Evolutionary conservation across 2,888 invertebrate genomes (phyloP).

Genomic region (Ametastegia equiseti): DNA sequence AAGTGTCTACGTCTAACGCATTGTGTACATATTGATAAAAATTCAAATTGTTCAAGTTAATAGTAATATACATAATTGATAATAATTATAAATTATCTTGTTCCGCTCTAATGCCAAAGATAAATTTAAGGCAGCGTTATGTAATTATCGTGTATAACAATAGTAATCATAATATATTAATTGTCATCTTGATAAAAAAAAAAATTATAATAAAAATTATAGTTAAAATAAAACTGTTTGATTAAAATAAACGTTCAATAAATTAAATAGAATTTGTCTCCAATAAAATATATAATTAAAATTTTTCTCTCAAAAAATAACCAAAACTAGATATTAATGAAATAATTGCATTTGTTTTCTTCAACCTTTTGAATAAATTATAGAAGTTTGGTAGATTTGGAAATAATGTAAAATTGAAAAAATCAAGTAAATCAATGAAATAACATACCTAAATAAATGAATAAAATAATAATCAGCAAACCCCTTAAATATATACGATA

Average conservation of each 20-base stretch:
- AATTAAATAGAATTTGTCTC: constrained; percentile 18
- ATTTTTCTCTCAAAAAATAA: constrained; percentile 30
- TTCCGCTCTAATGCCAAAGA: constrained; percentile 17
- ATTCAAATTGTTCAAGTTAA: not conserved
- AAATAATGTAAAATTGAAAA: not conserved
- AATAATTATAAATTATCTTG: not conserved
- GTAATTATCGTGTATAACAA: constrained; percentile 30
- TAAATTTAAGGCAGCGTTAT: constrained; percentile 23
- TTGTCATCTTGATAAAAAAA: not conserved
- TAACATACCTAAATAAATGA: not conserved
- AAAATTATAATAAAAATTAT: not conserved
- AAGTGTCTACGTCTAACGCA: not conserved
- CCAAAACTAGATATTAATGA: constrained; percentile 1
- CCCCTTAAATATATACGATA: not conserved
- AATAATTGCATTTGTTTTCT: not conserved
- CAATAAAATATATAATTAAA: not conserved
- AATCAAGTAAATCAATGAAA: constrained; percentile 4
- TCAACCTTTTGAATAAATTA: not conserved
- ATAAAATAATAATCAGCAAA: constrained; percentile 11
- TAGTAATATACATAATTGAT: not conserved
- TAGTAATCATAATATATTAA: not conserved
- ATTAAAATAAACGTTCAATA: constrained; percentile 13
- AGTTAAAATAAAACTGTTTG: not conserved
- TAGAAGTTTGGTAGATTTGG: constrained; percentile 15
- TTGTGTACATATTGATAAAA: not conserved